phyloP scores from a whole-genome alignment of 1,140 invertebrate species.

The Psilanteris sp. region DNA sequence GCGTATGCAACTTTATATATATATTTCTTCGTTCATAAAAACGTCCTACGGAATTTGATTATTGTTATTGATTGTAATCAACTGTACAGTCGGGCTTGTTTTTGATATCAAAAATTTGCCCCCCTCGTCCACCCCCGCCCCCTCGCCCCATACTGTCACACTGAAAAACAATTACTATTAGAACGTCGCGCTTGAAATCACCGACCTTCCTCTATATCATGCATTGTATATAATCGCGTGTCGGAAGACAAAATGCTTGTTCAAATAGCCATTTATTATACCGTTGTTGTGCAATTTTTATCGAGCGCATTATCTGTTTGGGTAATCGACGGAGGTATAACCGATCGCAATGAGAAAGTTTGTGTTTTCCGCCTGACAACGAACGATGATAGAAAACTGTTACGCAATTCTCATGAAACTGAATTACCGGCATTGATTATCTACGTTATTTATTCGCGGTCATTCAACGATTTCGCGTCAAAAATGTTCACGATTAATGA shows the following conservation, averaged over 20 bases:
- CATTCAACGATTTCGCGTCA: conserved; percentile 26
- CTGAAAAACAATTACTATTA: conserved; percentile 17
- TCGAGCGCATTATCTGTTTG: conserved; percentile 32
- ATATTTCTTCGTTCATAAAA: too few relatives aligned
- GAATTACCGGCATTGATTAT: conserved; percentile 52
- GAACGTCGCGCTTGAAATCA: too few relatives aligned
- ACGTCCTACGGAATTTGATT: too few relatives aligned
- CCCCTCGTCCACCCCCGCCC: too few relatives aligned
- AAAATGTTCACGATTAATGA: conserved; percentile 26
- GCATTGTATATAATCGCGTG: conserved; percentile 15
- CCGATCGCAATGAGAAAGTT: conserved; percentile 55
- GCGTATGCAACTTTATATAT: too few relatives aligned
- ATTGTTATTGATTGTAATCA: too few relatives aligned
- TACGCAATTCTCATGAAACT: conserved; percentile 45
- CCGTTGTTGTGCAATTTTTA: conserved; percentile 36
- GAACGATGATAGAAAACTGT: conserved; percentile 51
- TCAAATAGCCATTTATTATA: conserved; percentile 34
- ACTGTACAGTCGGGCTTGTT: too few relatives aligned
- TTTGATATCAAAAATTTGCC: too few relatives aligned
- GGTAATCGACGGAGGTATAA: conserved; percentile 29
- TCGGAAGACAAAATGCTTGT: conserved; percentile 35
- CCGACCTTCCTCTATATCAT: conserved; percentile 17
- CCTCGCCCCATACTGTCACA: too few relatives aligned
- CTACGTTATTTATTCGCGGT: conserved; percentile 39
- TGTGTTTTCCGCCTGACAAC: conserved; percentile 40